phyloP scores from a whole-genome alignment of 2,113 vertebrate genomes.

The Taxidea taxus region DNA sequence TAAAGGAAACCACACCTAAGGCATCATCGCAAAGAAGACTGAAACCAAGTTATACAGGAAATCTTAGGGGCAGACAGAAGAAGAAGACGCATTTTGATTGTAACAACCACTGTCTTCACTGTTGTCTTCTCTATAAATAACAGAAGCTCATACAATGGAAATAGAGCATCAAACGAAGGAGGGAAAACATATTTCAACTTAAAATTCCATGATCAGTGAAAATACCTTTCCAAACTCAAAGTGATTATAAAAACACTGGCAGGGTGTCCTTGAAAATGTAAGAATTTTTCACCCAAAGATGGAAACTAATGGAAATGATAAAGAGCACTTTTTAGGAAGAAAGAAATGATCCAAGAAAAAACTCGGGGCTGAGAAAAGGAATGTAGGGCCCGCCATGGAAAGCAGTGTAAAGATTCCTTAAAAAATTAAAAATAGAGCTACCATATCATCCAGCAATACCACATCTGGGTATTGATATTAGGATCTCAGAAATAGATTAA shows the following conservation, averaged over 20 bases:
- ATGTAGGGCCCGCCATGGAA: background rate
- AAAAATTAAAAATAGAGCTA: background rate
- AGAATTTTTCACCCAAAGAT: background rate
- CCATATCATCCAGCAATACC: background rate
- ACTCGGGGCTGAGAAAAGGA: background rate
- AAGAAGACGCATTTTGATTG: background rate
- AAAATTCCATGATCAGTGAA: background rate
- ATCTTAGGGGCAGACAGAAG: background rate
- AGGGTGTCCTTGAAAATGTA: background rate
- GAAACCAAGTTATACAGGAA: background rate
- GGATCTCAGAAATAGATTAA: background rate
- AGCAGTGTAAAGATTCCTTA: background rate
- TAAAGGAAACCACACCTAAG: background rate
- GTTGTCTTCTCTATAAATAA: background rate
- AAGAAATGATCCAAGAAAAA: background rate
- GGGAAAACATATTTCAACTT: background rate
- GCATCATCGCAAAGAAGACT: background rate
- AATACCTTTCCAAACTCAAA: background rate
- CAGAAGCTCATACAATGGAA: background rate
- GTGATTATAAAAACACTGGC: background rate
- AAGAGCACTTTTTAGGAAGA: background rate
- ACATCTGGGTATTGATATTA: background rate
- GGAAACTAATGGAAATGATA: background rate
- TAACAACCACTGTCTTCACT: background rate
- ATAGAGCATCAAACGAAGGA: background rate